Evolutionary conservation across 2,113 vertebrate genomes (phyloP).

Genomic region (Nyctibius bracteatus): DNA sequence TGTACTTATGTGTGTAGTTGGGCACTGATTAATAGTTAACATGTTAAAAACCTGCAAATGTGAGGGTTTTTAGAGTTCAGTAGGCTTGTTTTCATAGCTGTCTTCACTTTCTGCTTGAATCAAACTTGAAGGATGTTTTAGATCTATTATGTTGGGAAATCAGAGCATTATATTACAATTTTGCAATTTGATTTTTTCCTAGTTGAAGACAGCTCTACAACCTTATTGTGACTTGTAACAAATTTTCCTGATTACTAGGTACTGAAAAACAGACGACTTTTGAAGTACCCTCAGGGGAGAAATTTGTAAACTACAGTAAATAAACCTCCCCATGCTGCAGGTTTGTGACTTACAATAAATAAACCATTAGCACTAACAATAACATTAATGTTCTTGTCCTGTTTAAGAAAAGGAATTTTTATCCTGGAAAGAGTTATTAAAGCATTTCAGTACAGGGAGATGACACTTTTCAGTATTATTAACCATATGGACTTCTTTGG

Average conservation of each 20-base stretch:
- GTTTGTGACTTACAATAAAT: conserved; percentile 28
- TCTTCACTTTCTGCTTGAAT: neutral
- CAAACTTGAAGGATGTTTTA: neutral
- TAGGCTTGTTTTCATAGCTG: neutral
- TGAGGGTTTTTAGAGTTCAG: neutral
- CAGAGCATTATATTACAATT: neutral
- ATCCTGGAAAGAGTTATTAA: neutral
- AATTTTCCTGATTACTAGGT: neutral
- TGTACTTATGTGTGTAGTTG: neutral
- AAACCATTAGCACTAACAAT: conserved; percentile 16
- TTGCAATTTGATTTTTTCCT: neutral
- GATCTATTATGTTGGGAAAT: neutral
- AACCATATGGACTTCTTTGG: neutral
- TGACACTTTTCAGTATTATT: neutral
- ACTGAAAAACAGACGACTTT: neutral
- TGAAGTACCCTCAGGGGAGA: neutral
- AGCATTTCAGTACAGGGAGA: neutral
- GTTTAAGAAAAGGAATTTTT: conserved; percentile 34
- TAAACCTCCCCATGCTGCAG: neutral
- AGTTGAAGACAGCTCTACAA: neutral
- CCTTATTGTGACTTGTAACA: neutral
- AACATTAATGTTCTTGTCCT: neutral
- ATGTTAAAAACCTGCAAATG: neutral
- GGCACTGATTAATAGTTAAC: neutral
- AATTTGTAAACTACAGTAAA: conserved; percentile 13